phyloP scores from a whole-genome alignment of 2,113 vertebrate genomes.

The Nothoprocta pentlandii region DNA sequence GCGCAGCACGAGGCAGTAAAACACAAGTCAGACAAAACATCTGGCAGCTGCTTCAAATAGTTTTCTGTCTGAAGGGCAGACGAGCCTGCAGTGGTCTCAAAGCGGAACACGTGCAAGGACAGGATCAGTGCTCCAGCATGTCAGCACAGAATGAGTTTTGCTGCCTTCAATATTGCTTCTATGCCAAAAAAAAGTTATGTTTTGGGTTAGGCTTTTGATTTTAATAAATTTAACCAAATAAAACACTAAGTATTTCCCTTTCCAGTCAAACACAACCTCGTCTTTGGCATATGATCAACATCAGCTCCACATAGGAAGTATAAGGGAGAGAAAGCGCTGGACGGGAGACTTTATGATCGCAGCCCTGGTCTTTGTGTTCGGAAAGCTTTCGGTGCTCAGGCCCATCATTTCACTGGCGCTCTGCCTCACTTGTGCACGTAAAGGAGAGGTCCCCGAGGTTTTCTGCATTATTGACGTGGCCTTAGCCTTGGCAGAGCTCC shows the following conservation, averaged over 20 bases:
- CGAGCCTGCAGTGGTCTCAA: conserved; percentile 45
- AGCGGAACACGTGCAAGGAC: conserved; percentile 71
- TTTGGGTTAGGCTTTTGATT: conserved; percentile 34
- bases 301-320: neutral
- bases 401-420: neutral
- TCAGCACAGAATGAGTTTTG: neutral
- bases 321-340: too few relatives aligned
- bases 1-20: conserved; percentile 68
- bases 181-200: conserved; percentile 1
- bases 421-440: neutral
- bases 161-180: neutral
- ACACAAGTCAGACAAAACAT: conserved; percentile 80
- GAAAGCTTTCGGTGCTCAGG: neutral
- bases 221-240: conserved; percentile 32
- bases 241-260: conserved; percentile 5
- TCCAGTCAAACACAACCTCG: neutral
- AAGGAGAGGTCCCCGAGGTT: fast-evolving
- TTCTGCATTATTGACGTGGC: neutral
- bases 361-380: neutral
- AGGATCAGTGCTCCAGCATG: neutral
- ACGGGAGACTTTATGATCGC: too few relatives aligned
- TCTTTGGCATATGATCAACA: neutral
- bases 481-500: neutral
- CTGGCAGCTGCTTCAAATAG: conserved; percentile 81
- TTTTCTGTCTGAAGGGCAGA: conserved; percentile 79